A percentile compares a stretch with the other conserved stretches of the same genome.
phyloP scores from a whole-genome alignment of 2,113 vertebrate species.

The Mobula birostris region DNA sequence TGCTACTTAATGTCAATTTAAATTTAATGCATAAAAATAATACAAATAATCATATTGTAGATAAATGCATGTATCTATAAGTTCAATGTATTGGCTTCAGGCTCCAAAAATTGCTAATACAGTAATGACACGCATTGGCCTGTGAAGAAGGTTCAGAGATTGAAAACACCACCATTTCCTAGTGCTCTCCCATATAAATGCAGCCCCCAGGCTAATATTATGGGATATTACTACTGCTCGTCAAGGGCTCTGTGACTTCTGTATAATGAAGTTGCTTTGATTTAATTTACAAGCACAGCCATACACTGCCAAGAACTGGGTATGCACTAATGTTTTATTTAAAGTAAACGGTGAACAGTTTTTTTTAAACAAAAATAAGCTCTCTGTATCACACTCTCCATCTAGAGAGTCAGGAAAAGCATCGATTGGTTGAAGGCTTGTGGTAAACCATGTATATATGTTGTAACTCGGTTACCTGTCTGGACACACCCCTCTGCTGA shows the following conservation, averaged over 20 bases:
- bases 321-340: neutral
- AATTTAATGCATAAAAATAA: neutral
- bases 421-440: neutral
- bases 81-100: neutral
- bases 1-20: neutral
- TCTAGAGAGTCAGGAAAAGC: neutral
- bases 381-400: neutral
- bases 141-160: neutral
- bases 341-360: neutral
- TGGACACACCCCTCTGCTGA: too few relatives aligned
- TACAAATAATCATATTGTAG: too few relatives aligned
- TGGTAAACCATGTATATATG: too few relatives aligned
- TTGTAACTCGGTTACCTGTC: too few relatives aligned
- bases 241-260: neutral
- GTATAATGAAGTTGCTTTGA: neutral
- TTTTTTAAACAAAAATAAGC: neutral
- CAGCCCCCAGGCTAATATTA: neutral
- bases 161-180: neutral
- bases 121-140: neutral
- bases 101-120: neutral
- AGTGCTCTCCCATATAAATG: neutral
- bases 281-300: neutral
- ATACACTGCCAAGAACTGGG: neutral
- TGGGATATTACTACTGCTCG: neutral
- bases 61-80: neutral